Conservation (phyloP, 2,113 vertebrate genomes). For the Nibea albiflora region DNA sequence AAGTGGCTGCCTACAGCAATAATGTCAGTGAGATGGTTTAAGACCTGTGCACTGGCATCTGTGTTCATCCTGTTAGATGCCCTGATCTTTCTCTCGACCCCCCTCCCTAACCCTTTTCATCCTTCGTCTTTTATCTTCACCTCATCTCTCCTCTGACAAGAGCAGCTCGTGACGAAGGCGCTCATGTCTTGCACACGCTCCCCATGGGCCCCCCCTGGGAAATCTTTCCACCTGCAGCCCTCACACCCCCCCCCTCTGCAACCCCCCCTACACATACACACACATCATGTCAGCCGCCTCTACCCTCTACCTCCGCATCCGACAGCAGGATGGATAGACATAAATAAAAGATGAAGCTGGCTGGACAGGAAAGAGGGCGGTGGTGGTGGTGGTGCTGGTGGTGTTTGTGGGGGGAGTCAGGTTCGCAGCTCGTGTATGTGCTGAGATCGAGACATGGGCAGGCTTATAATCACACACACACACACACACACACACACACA, state of each 20-base stretch:
- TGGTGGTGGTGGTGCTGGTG: conserved; percentile 14
- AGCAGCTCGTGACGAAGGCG: conserved; percentile 21
- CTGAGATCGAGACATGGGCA: conserved; percentile 45
- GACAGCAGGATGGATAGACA: conserved; percentile 55
- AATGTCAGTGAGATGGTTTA: neutral
- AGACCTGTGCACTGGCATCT: neutral
- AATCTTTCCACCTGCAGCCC: conserved; percentile 57
- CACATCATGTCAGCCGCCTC: conserved; percentile 9
- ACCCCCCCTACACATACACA: neutral
- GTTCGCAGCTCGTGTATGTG: conserved; percentile 15
- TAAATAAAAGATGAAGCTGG: conserved; percentile 81
- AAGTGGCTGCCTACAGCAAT: neutral
- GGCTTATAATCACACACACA: conserved; percentile 11
- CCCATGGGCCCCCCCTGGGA: conserved; percentile 57
- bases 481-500: conserved; percentile 26
- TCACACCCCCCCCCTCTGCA: neutral
- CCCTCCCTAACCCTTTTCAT: conserved; percentile 9
- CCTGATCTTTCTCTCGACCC: neutral
- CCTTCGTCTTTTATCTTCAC: conserved; percentile 22
- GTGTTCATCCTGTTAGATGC: conserved; percentile 11
- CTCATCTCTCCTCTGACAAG: conserved; percentile 44
- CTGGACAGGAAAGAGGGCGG: conserved; percentile 56
- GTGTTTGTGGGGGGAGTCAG: conserved; percentile 22
- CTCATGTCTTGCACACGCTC: conserved; percentile 32
- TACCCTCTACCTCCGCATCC: conserved; percentile 50